These are phyloP conservation scores for Neomorphus geoffroyi DNA, from an alignment of 2,797 vertebrate genomes.

Conservation along the genomic window DNA sequence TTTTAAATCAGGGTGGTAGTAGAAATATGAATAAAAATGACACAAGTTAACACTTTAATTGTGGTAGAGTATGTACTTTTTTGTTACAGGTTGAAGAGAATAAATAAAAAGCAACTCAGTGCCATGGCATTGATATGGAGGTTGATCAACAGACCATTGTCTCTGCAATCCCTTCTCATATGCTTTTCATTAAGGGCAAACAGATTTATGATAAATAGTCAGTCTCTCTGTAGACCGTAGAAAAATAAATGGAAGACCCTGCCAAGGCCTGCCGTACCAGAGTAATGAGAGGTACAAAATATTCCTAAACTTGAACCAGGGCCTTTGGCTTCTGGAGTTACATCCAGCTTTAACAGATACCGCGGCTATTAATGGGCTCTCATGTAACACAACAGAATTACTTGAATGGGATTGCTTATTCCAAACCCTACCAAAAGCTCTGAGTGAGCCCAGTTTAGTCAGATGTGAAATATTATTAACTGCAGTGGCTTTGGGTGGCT, in stretches of 20 bases:
- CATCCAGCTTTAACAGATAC: background rate
- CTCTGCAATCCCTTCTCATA: background rate
- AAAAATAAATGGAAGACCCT: background rate
- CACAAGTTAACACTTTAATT: background rate
- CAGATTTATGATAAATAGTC: background rate
- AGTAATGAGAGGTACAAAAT: background rate
- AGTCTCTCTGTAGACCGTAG: background rate
- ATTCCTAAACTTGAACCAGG: background rate
- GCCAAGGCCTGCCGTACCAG: background rate
- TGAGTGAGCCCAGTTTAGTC: conserved; percentile 4
- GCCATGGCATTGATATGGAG: background rate
- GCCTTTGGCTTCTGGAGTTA: background rate
- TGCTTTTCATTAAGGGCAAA: background rate
- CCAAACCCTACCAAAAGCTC: background rate
- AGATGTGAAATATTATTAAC: conserved; percentile 29
- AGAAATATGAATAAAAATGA: background rate
- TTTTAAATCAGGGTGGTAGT: background rate
- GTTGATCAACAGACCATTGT: background rate
- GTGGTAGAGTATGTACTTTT: background rate
- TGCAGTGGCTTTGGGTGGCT: conserved; percentile 4
- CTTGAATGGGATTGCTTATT: background rate
- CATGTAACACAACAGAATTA: background rate
- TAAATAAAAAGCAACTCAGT: background rate
- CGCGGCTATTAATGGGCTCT: background rate
- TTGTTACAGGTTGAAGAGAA: background rate